These are phyloP conservation scores for Branchinecta lindahli DNA, from an alignment of 1,140 invertebrate species.

Conservation along the genomic window DNA sequence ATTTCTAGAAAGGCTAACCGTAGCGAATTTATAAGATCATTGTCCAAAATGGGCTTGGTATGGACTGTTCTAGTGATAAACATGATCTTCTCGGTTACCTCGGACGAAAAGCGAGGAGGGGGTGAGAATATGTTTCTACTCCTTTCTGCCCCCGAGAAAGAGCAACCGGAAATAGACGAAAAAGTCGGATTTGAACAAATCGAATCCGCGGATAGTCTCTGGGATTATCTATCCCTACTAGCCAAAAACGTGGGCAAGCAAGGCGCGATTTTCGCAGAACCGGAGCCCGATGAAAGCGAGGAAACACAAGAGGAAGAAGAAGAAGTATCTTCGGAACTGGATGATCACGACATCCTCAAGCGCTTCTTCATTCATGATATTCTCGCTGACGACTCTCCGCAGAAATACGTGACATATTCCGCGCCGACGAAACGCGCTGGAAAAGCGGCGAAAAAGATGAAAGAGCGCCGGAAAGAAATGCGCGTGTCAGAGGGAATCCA, in stretches of 20 bases:
- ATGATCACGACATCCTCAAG: neutral
- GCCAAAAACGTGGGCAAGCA: neutral
- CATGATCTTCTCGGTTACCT: too few species aligned
- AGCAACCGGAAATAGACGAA: neutral
- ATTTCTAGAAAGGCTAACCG: too few species aligned
- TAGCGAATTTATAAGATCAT: too few species aligned
- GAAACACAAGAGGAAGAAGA: neutral
- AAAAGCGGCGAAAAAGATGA: neutral
- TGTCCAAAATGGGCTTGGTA: too few species aligned
- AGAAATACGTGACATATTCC: neutral
- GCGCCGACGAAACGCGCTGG: neutral
- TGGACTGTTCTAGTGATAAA: too few species aligned
- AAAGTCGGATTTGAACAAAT: neutral
- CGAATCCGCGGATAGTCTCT: neutral
- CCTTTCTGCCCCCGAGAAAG: neutral
- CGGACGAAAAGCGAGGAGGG: neutral
- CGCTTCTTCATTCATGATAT: conserved; percentile 6
- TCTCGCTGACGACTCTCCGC: neutral
- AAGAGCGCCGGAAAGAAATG: neutral
- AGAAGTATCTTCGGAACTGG: neutral
- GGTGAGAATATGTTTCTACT: conserved; percentile 1
- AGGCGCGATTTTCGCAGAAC: neutral
- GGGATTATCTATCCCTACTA: neutral
- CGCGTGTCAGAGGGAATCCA: neutral
- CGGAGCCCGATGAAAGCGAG: neutral